phyloP scores from a whole-genome alignment of 1,140 invertebrate species.

The Trichogramma pretiosum region DNA sequence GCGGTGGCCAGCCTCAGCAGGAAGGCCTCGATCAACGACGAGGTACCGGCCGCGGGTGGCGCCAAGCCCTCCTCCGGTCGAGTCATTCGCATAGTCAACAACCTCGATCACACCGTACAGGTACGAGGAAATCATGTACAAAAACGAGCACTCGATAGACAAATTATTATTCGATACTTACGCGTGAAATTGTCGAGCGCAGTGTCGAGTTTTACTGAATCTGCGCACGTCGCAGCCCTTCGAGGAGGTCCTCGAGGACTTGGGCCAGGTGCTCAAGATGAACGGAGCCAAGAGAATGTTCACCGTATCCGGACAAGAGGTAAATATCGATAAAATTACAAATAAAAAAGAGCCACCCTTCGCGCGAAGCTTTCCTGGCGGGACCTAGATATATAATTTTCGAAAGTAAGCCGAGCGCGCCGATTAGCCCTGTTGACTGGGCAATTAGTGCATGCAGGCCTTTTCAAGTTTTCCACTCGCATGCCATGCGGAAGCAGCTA shows the following conservation, averaged over 20 bases:
- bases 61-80: constrained; percentile 72
- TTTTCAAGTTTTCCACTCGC: too few relatives aligned
- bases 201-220: constrained; percentile 85
- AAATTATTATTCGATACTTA: constrained; percentile 4
- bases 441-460: too few relatives aligned
- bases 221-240: constrained; percentile 86
- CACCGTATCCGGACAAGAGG: constrained; percentile 82
- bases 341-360: too few relatives aligned
- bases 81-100: constrained; percentile 85
- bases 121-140: constrained; percentile 44
- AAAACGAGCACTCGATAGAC: too few relatives aligned
- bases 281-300: constrained; percentile 82
- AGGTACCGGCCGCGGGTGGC: constrained; percentile 59
- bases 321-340: constrained; percentile 33
- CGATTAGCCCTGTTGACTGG: too few relatives aligned
- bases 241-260: constrained; percentile 87
- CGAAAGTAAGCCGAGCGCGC: too few relatives aligned
- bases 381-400: too few relatives aligned
- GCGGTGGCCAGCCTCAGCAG: constrained; percentile 59
- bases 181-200: constrained; percentile 25
- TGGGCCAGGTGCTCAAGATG: constrained; percentile 87
- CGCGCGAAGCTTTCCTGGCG: too few relatives aligned
- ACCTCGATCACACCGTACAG: constrained; percentile 82
- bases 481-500: too few relatives aligned
- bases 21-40: constrained; percentile 49